A percentile compares a stretch with the other conserved stretches of the same genome.
phyloP scores from a whole-genome alignment of 2,888 invertebrate species.

The Drepanosiphum platanoidis region DNA sequence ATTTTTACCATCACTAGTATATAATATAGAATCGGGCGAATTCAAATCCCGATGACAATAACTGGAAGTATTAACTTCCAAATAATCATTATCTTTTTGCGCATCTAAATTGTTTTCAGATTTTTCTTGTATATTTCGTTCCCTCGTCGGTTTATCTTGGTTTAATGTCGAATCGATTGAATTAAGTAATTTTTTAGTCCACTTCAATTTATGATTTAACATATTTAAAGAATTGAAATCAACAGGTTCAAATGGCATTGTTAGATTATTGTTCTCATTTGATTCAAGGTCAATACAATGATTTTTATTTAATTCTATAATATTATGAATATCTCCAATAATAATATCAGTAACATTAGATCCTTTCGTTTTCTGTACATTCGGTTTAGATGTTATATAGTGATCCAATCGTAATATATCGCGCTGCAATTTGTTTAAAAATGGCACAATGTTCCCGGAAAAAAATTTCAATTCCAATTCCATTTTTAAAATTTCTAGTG shows the following conservation, averaged over 20 bases:
- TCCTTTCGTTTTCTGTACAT: background rate
- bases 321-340: background rate
- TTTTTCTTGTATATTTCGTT: background rate
- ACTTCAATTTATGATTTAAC: background rate
- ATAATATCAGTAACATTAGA: background rate
- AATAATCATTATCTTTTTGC: background rate
- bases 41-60: background rate
- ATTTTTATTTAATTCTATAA: background rate
- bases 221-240: conserved; percentile 7
- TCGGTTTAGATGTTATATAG: background rate
- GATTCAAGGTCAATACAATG: background rate
- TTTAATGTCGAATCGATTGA: background rate
- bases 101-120: background rate
- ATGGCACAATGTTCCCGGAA: background rate
- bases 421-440: conserved; percentile 20
- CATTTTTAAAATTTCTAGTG: background rate
- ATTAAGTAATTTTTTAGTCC: background rate
- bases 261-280: background rate
- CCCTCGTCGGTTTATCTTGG: background rate
- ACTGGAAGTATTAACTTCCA: background rate
- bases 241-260: background rate
- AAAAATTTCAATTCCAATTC: conserved; percentile 30
- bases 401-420: conserved; percentile 9
- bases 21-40: background rate
- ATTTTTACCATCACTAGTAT: background rate